Evolutionary conservation across 2,888 invertebrate species (phyloP).

Genomic region (Tridacna crocea): DNA sequence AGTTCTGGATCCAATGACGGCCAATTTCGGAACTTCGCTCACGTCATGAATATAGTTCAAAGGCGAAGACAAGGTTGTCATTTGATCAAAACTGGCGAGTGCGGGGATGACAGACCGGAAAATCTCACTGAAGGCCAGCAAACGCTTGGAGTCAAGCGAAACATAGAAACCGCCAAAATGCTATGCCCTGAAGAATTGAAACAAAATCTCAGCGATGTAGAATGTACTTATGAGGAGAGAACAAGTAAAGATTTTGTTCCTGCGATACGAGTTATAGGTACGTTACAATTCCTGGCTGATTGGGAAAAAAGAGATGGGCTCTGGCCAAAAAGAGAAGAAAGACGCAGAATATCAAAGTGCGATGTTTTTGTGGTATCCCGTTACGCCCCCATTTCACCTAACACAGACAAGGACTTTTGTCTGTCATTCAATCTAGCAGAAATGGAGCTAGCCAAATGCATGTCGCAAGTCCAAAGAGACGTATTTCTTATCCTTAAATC

Average conservation of each 20-base stretch:
- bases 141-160: background rate
- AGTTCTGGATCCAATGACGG: conserved; percentile 21
- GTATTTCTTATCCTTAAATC: conserved; percentile 58
- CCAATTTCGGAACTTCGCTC: conserved; percentile 33
- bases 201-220: background rate
- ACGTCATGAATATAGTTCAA: conserved; percentile 25
- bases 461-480: conserved; percentile 50
- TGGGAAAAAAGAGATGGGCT: conserved; percentile 44
- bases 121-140: background rate
- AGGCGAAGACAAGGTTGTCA: conserved; percentile 11
- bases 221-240: conserved; percentile 43
- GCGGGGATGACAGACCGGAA: background rate
- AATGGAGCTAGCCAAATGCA: conserved; percentile 45
- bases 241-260: conserved; percentile 65
- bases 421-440: conserved; percentile 63
- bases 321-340: conserved; percentile 50
- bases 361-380: conserved; percentile 60
- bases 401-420: conserved; percentile 58
- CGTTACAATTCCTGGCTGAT: conserved; percentile 39
- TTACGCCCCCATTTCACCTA: conserved; percentile 49
- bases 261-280: conserved; percentile 50
- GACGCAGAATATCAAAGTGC: conserved; percentile 51
- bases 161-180: background rate
- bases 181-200: background rate
- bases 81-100: background rate